These are phyloP conservation scores for Pimpla rufipes DNA, from an alignment of 2,888 invertebrate genomes.

Conservation along the genomic window DNA sequence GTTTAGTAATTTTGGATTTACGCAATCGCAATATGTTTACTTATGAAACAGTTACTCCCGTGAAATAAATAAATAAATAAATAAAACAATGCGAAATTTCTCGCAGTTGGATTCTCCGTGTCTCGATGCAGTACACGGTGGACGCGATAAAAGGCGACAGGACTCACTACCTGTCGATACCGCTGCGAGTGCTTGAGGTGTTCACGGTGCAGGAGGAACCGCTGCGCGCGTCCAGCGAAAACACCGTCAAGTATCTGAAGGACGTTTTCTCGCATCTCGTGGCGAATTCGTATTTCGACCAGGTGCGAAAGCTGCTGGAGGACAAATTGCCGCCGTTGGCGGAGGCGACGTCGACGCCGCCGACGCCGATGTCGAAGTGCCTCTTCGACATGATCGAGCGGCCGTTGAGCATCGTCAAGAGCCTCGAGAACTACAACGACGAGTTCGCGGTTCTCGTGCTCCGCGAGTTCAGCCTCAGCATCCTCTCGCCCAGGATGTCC, in stretches of 20 bases:
- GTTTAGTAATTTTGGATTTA: no score
- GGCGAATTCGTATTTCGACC: slow-evolving; percentile 88
- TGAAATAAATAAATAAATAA: no score
- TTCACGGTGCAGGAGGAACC: slow-evolving; percentile 87
- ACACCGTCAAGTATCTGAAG: slow-evolving; percentile 76
- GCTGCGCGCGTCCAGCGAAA: slow-evolving; percentile 78
- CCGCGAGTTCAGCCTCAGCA: slow-evolving; percentile 88
- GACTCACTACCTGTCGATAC: slow-evolving; percentile 89
- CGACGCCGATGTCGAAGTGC: slow-evolving; percentile 91
- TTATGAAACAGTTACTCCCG: no score
- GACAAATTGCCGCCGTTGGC: slow-evolving; percentile 90
- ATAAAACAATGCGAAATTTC: no score
- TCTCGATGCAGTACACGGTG: slow-evolving; percentile 87
- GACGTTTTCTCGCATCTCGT: slow-evolving; percentile 81
- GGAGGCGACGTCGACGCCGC: slow-evolving; percentile 89
- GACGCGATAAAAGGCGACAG: slow-evolving; percentile 75
- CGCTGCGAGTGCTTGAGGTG: slow-evolving; percentile 92
- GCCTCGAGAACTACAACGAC: slow-evolving; percentile 81
- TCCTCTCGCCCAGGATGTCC: slow-evolving; percentile 89
- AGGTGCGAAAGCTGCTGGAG: slow-evolving; percentile 90
- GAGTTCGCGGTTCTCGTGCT: slow-evolving; percentile 87
- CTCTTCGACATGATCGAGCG: slow-evolving; percentile 92
- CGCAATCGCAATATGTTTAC: no score
- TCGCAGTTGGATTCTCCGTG: slow-evolving; percentile 86
- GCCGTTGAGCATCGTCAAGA: slow-evolving; percentile 89